These are phyloP conservation scores for Hemaris fuciformis DNA, from an alignment of 2,888 invertebrate genomes.

Conservation along the genomic window DNA sequence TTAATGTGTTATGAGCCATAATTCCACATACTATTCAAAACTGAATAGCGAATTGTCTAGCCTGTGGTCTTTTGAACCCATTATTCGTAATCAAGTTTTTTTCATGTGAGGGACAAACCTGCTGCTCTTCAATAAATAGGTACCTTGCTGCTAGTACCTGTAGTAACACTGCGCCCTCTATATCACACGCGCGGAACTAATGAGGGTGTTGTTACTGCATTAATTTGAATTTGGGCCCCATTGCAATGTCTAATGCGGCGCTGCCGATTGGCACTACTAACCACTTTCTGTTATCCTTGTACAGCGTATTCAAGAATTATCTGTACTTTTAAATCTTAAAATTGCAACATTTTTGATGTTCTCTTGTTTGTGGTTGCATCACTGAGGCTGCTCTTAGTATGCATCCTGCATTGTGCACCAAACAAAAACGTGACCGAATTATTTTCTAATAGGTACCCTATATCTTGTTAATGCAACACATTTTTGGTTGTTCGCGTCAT, in stretches of 20 bases:
- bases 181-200: too few species aligned
- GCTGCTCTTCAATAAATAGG: too few species aligned
- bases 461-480: background rate
- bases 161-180: too few species aligned
- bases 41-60: too few species aligned
- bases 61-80: too few species aligned
- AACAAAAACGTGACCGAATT: conserved; percentile 4
- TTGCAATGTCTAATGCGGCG: background rate
- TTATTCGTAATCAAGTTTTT: too few species aligned
- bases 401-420: background rate
- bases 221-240: background rate
- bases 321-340: conserved; percentile 15
- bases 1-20: too few species aligned
- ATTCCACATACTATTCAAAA: too few species aligned
- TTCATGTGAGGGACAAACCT: too few species aligned
- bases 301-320: conserved; percentile 14
- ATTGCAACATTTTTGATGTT: conserved; percentile 16
- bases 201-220: background rate
- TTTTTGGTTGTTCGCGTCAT: background rate
- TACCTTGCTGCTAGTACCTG: too few species aligned
- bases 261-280: conserved; percentile 8
- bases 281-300: conserved; percentile 29
- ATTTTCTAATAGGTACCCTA: background rate
- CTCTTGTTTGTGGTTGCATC: background rate
- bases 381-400: background rate